phyloP scores from a whole-genome alignment of 2,113 vertebrate genomes.

The Pandion haliaetus region DNA sequence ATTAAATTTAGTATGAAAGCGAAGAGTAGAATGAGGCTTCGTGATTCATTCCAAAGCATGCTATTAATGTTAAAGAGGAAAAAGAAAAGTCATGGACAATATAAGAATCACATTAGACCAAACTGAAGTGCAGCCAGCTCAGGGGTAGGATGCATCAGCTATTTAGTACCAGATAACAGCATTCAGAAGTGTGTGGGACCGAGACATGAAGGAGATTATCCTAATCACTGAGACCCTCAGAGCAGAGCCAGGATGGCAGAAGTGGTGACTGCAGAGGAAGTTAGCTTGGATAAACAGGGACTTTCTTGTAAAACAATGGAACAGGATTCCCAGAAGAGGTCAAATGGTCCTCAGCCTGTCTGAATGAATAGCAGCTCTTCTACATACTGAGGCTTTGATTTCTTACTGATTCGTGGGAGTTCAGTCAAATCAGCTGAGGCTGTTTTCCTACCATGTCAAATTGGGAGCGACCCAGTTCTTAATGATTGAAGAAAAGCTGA shows the following conservation, averaged over 20 bases:
- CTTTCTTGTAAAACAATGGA: background rate
- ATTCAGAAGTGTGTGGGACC: background rate
- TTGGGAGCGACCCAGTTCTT: background rate
- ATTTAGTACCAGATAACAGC: background rate
- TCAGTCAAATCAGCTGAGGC: conserved; percentile 11
- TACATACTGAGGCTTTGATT: background rate
- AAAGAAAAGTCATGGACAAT: background rate
- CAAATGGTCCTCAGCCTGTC: background rate
- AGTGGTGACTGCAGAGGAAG: background rate
- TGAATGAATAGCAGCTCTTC: background rate
- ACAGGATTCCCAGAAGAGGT: background rate
- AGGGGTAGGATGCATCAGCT: background rate
- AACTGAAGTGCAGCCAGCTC: background rate
- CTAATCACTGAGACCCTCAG: background rate
- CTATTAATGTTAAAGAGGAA: background rate
- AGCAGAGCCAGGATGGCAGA: background rate
- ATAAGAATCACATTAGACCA: background rate
- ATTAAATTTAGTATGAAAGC: background rate
- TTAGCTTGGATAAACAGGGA: background rate
- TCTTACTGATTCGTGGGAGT: background rate
- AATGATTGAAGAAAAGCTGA: background rate
- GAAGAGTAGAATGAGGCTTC: background rate
- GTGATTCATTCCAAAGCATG: background rate
- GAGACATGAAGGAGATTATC: background rate
- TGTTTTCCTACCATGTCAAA: background rate